Conservation (phyloP, 2,888 invertebrate genomes). For the Drosophila anomelani region DNA sequence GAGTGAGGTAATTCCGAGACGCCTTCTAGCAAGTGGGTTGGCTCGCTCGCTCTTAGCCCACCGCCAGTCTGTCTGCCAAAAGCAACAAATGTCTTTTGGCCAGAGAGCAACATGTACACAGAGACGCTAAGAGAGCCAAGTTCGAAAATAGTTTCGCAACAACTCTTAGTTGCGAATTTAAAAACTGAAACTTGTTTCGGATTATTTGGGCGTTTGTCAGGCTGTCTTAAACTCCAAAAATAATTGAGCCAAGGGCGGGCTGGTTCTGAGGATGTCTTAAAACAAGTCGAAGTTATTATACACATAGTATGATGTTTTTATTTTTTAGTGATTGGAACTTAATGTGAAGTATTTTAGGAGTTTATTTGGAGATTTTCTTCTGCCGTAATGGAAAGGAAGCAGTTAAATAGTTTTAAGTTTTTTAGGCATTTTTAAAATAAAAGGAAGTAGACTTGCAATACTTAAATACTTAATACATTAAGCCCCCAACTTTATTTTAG, state of each 20-base stretch:
- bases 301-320: no score
- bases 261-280: conserved; percentile 62
- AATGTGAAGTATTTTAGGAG: neutral
- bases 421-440: no score
- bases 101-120: conserved; percentile 12
- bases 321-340: neutral
- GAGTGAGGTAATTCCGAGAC: conserved; percentile 44
- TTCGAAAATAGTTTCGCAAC: conserved; percentile 38
- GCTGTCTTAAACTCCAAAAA: conserved; percentile 40
- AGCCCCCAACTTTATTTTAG: neutral
- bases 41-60: neutral
- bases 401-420: neutral
- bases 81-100: conserved; percentile 69
- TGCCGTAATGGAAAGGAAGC: neutral
- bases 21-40: conserved; percentile 12
- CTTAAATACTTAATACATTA: no score
- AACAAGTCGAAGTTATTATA: conserved; percentile 8
- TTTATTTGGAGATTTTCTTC: neutral
- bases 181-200: conserved; percentile 59
- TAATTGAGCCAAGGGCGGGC: conserved; percentile 76
- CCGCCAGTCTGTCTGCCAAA: conserved; percentile 44
- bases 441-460: no score
- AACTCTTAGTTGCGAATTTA: conserved; percentile 41
- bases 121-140: conserved; percentile 6
- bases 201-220: conserved; percentile 54